Base-by-base conservation (phyloP, 37 sponge, comb jelly and placozoan species). In the Chondrosia reniformis region DNA sequence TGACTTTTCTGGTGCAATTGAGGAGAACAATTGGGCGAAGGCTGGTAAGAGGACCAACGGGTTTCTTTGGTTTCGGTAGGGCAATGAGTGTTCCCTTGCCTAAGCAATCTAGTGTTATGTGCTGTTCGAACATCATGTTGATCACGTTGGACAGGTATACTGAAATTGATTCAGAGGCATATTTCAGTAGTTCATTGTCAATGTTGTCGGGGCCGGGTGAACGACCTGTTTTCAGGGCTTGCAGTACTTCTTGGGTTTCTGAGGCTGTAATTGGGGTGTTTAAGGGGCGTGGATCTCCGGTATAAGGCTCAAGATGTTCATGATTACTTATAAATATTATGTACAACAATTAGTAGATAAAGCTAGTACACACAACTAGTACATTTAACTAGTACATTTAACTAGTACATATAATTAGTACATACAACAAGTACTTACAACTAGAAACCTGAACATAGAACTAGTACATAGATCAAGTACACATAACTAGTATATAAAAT, bases 1-100 rank as follows among this genome's bases (percentile, higher is more conserved):
- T 37, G 46, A 79, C 62, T 42, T 79, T 79, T 34, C 65, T 79
- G 5, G 45, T 79, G 44, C 66, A 59, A 33, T 79, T 79, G 41
- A 79, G 79, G 25, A 79, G 41, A n/a, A 25, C 12, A 7, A 77
- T 25, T 13, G 78, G 78, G 24, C 78, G 8, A 13, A 77, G 33
- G 55, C 36, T 7, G 37, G 27, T 33, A 19, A 55, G 62, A 49
- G 54, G 54, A 49, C 54, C 54, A 49, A 49, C 54, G 54, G 54
- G 54, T 49, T 49, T 49, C 54, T 49, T 49, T 49, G 54, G 54
- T 49, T 49, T 49, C 54, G 54, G 54, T 49, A 49, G 54, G 54
- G 54, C 54, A 17, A 49, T 49, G 54, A 49, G 54, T 49, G 54
- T 49, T 49, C 54, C 54, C 17, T 49, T 49, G 54, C 54, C 54